These are phyloP conservation scores for Geophilus truncorum DNA, from an alignment of 2,888 invertebrate species.

Conservation along the genomic window DNA sequence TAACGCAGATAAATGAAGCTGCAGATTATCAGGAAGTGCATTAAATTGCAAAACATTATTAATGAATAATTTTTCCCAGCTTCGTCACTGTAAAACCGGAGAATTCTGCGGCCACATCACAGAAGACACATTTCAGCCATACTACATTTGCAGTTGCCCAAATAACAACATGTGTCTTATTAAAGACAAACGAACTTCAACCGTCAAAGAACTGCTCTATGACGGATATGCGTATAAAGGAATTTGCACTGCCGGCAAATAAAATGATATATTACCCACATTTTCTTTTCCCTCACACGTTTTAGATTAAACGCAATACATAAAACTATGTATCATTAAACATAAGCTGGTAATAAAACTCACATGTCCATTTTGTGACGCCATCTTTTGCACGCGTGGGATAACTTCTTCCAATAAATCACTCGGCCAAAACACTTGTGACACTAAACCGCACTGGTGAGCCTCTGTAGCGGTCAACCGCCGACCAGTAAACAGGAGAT, in stretches of 20 bases:
- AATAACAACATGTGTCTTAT: conserved; percentile 58
- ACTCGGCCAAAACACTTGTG: conserved; percentile 71
- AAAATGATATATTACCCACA: background rate
- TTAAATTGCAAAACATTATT: no score
- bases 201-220: conserved; percentile 57
- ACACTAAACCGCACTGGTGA: conserved; percentile 68
- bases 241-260: conserved; percentile 51
- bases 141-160: conserved; percentile 61
- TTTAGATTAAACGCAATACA: background rate
- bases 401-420: conserved; percentile 71
- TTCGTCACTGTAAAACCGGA: conserved; percentile 50
- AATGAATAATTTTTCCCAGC: background rate
- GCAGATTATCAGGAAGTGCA: no score
- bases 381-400: conserved; percentile 62
- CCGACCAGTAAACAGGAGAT: conserved; percentile 64
- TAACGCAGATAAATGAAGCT: no score
- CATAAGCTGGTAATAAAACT: no score
- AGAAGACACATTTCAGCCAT: conserved; percentile 57
- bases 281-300: background rate
- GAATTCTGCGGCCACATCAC: conserved; percentile 61
- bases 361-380: background rate
- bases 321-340: no score
- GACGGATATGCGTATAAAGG: conserved; percentile 57
- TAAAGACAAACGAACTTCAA: conserved; percentile 49
- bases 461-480: conserved; percentile 77